phyloP scores from a whole-genome alignment of 2,113 vertebrate genomes.

The Solea senegalensis region DNA sequence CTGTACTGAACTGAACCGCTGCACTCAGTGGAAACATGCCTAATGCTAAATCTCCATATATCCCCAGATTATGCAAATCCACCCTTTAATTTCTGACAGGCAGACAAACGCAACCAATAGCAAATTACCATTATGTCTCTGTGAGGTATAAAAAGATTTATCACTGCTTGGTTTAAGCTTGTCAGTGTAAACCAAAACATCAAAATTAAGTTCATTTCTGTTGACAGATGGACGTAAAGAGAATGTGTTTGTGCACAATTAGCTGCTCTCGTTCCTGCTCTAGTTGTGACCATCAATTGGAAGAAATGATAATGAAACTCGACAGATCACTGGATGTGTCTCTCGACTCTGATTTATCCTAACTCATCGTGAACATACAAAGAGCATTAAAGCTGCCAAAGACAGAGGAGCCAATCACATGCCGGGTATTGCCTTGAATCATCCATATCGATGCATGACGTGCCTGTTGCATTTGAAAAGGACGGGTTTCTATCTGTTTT shows the following conservation, averaged over 20 bases:
- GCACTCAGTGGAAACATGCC: too few relatives aligned
- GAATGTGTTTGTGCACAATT: constrained; percentile 41
- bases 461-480: constrained; percentile 61
- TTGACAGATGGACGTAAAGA: constrained; percentile 10
- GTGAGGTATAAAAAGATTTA: not conserved
- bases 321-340: constrained; percentile 49
- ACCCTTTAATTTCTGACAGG: too few relatives aligned
- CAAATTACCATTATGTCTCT: too few relatives aligned
- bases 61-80: too few relatives aligned
- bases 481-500: constrained; percentile 61
- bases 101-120: too few relatives aligned
- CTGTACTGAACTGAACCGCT: too few relatives aligned
- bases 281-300: constrained; percentile 46
- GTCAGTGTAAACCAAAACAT: constrained; percentile 7
- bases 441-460: constrained; percentile 60
- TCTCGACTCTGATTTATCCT: constrained; percentile 54
- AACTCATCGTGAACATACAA: constrained; percentile 50
- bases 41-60: too few relatives aligned
- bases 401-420: constrained; percentile 38
- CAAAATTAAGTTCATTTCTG: constrained; percentile 6
- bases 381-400: constrained; percentile 41
- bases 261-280: constrained; percentile 34
- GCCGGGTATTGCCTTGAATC: constrained; percentile 51
- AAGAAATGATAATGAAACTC: constrained; percentile 42
- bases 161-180: not conserved